Evolutionary conservation across 2,888 invertebrate genomes (phyloP).

Genomic region (Tipula vernalis): DNA sequence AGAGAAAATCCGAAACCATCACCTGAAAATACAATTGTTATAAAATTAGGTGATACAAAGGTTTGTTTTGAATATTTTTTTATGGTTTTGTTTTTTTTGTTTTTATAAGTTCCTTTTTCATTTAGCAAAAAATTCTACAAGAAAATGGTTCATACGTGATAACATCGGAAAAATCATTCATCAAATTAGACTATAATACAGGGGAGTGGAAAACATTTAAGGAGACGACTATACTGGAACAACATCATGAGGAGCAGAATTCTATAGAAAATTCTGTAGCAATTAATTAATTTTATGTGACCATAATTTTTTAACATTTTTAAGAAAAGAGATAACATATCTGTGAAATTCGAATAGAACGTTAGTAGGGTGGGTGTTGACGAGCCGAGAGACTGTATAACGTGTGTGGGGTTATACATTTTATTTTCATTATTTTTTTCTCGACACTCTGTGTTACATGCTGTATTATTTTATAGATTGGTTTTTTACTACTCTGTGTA

Average conservation of each 20-base stretch:
- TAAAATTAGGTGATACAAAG: slow-evolving; percentile 82
- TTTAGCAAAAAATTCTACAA: slow-evolving; percentile 67
- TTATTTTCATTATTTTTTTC: not conserved
- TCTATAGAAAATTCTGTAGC: slow-evolving; percentile 25
- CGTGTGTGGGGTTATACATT: not conserved
- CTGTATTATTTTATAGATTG: not conserved
- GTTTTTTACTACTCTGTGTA: not conserved
- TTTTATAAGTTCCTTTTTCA: not conserved
- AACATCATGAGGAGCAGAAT: slow-evolving; percentile 20
- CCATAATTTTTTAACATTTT: not conserved
- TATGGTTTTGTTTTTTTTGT: not conserved
- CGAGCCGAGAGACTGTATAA: not conserved
- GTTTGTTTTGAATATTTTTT: slow-evolving; percentile 25
- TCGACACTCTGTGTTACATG: not conserved
- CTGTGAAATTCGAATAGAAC: not conserved
- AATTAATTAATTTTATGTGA: slow-evolving; percentile 17
- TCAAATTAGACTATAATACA: slow-evolving; percentile 97
- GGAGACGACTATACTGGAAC: slow-evolving; percentile 68
- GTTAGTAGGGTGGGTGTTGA: not conserved
- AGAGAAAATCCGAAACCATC: slow-evolving; percentile 96
- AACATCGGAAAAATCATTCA: slow-evolving; percentile 66
- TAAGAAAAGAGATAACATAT: not conserved
- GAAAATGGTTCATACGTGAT: slow-evolving; percentile 63
- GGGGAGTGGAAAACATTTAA: slow-evolving; percentile 95
- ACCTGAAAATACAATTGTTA: slow-evolving; percentile 90